These are phyloP conservation scores for Leptodirus hochenwartii DNA, from an alignment of 2,888 invertebrate species.

Conservation along the genomic window DNA sequence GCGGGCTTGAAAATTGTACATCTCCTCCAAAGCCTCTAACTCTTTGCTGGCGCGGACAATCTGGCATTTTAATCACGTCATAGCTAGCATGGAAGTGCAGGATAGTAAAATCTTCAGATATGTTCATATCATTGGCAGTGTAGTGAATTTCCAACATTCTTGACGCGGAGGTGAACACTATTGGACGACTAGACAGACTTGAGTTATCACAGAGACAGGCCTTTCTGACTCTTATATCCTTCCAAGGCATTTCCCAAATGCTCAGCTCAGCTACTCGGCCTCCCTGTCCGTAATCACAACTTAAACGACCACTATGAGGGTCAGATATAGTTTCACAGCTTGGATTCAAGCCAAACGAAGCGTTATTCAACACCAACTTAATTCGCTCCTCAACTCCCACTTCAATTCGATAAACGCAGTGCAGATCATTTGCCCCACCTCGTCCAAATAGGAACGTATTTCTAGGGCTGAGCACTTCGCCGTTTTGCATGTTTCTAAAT, in stretches of 20 bases:
- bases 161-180: slow-evolving; percentile 45
- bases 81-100: slow-evolving; percentile 60
- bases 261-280: slow-evolving; percentile 34
- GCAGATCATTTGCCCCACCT: slow-evolving; percentile 58
- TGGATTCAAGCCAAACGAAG: slow-evolving; percentile 48
- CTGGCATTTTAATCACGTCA: slow-evolving; percentile 42
- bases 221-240: slow-evolving; percentile 46
- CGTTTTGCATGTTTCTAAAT: slow-evolving; percentile 43
- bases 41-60: slow-evolving; percentile 45
- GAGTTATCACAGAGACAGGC: slow-evolving; percentile 69
- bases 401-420: slow-evolving; percentile 61
- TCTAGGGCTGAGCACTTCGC: slow-evolving; percentile 43
- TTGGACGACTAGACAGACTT: slow-evolving; percentile 35
- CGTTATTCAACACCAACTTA: slow-evolving; percentile 46
- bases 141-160: slow-evolving; percentile 59
- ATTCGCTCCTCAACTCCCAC: slow-evolving; percentile 44
- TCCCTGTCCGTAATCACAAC: slow-evolving; percentile 29
- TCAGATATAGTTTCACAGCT: slow-evolving; percentile 53
- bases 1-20: slow-evolving; percentile 42
- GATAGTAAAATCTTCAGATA: slow-evolving; percentile 66
- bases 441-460: slow-evolving; percentile 72
- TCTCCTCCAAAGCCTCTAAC: slow-evolving; percentile 47
- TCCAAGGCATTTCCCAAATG: slow-evolving; percentile 54
- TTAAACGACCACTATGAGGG: slow-evolving; percentile 49
- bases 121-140: slow-evolving; percentile 50